A percentile compares a stretch with the other conserved stretches of the same genome.
Evolutionary conservation across 2,113 vertebrate species (phyloP).

Genomic region (Lasiurus cinereus): DNA sequence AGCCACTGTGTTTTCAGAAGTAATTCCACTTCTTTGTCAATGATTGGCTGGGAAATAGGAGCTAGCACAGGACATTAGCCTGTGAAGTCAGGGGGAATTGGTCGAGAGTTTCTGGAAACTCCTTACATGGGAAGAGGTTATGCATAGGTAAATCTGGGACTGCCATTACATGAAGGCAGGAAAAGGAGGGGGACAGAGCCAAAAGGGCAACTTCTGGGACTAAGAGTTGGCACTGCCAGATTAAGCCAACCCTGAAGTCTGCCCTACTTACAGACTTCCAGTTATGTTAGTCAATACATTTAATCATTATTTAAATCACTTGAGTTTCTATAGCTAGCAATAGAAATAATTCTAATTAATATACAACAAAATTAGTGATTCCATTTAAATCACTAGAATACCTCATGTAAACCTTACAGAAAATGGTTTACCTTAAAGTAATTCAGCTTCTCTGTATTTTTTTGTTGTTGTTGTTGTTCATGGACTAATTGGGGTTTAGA

Average conservation of each 20-base stretch:
- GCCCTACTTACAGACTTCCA: not conserved
- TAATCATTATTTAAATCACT: constrained; percentile 25
- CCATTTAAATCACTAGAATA: constrained; percentile 56
- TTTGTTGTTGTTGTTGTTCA: not conserved
- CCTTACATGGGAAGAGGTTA: not conserved
- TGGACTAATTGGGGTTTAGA: not conserved
- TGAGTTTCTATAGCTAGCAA: not conserved
- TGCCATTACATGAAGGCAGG: not conserved
- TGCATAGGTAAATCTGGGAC: not conserved
- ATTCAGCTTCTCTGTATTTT: constrained; percentile 13
- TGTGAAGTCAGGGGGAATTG: not conserved
- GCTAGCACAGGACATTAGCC: not conserved
- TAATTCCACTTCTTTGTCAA: not conserved
- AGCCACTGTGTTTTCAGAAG: not conserved
- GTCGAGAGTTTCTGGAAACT: constrained; percentile 45
- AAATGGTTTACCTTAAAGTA: constrained; percentile 49
- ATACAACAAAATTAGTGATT: constrained; percentile 45
- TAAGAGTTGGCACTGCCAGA: not conserved
- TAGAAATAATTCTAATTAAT: constrained; percentile 74
- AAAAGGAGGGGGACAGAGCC: not conserved
- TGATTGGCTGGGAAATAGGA: not conserved
- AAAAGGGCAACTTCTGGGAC: not conserved
- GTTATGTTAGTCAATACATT: not conserved
- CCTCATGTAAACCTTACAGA: not conserved
- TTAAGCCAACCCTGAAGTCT: not conserved